Percentiles rank a stretch among this genome's conserved stretches.
phyloP scores from a whole-genome alignment of 1,140 invertebrate species.

The Drosophila ficusphila region DNA sequence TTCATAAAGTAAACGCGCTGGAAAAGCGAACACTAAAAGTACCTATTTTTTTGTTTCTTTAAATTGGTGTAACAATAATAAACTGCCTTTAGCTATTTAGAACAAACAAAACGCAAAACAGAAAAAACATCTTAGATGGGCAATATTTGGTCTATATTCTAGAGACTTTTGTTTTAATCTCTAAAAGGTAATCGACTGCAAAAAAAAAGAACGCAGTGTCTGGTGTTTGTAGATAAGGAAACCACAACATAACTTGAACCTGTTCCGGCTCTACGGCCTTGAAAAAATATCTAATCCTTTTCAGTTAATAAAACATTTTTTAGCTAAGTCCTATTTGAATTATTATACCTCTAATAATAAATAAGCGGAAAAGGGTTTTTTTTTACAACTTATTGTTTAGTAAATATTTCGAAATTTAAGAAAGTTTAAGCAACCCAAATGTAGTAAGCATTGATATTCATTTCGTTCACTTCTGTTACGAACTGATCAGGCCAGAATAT shows the following conservation, averaged over 20 bases:
- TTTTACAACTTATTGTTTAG: no score
- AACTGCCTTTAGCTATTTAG: no score
- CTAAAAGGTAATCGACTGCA: not conserved
- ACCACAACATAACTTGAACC: slow-evolving; percentile 12
- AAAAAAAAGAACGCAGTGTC: slow-evolving; percentile 3
- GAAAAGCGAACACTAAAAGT: no score
- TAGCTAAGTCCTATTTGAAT: no score
- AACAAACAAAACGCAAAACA: not conserved
- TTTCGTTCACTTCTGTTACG: not conserved
- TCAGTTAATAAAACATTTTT: not conserved
- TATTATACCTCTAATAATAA: no score
- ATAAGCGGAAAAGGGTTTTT: no score
- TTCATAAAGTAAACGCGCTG: no score
- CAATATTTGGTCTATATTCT: not conserved
- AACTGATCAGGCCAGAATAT: not conserved
- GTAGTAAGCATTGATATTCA: no score
- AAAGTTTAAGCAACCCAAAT: not conserved
- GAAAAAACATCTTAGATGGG: not conserved
- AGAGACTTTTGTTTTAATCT: slow-evolving; percentile 3
- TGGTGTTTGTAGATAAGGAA: slow-evolving; percentile 18
- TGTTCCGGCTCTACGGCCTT: not conserved
- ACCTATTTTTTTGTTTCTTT: no score
- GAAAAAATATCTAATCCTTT: not conserved
- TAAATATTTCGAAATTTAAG: not conserved
- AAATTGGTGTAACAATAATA: no score